Conservation (phyloP, 2,113 vertebrate genomes). For the Ia io region DNA sequence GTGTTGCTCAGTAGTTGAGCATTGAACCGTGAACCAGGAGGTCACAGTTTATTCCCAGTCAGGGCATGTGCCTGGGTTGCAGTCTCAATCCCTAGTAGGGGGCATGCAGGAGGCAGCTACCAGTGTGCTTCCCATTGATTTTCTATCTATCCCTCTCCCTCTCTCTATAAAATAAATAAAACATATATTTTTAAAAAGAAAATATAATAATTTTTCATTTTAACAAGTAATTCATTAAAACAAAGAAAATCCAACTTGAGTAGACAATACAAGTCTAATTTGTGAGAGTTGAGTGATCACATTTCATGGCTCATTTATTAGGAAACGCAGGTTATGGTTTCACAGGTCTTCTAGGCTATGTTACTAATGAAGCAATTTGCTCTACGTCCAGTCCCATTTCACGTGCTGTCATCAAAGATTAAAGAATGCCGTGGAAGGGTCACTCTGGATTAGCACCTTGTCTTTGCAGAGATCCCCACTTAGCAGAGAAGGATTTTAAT, state of each 20-base stretch:
- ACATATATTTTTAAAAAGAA: not conserved
- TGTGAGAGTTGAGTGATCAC: slow-evolving; percentile 75
- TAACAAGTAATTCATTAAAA: slow-evolving; percentile 40
- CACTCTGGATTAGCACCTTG: slow-evolving; percentile 78
- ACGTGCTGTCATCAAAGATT: slow-evolving; percentile 82
- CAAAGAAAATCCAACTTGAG: slow-evolving; percentile 22
- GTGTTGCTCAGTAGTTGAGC: too few relatives aligned
- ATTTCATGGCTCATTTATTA: slow-evolving; percentile 74
- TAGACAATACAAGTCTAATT: slow-evolving; percentile 47
- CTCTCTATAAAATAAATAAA: too few relatives aligned
- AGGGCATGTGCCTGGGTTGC: too few relatives aligned
- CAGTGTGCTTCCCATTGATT: too few relatives aligned
- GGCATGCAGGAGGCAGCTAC: too few relatives aligned
- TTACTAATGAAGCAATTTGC: slow-evolving; percentile 86
- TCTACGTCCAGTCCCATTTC: slow-evolving; percentile 83
- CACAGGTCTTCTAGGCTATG: slow-evolving; percentile 69
- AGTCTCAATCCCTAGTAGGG: too few relatives aligned
- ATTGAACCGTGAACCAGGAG: too few relatives aligned
- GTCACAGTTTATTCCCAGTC: too few relatives aligned
- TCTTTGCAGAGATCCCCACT: slow-evolving; percentile 74
- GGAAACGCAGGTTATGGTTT: slow-evolving; percentile 73
- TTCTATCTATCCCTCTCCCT: too few relatives aligned
- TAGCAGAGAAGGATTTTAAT: slow-evolving; percentile 76
- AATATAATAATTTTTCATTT: slow-evolving; percentile 19
- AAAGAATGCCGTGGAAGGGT: slow-evolving; percentile 74